A percentile compares a stretch with the other conserved stretches of the same genome.
These are phyloP conservation scores for Acinonyx jubatus DNA, from an alignment of 2,113 vertebrate genomes.

Conservation along the genomic window DNA sequence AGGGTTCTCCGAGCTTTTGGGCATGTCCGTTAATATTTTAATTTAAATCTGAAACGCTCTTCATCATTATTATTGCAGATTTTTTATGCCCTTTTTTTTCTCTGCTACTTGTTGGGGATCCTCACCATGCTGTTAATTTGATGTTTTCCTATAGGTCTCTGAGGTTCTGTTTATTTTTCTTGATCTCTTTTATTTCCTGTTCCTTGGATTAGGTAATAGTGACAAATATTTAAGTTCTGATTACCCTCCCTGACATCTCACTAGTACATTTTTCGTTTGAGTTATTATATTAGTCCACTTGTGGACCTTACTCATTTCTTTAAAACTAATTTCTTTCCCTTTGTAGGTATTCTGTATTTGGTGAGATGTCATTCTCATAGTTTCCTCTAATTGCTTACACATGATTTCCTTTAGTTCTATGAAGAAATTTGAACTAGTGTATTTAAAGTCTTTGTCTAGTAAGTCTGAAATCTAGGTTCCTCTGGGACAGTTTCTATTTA, in stretches of 20 bases:
- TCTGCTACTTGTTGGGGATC: background rate
- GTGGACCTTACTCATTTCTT: background rate
- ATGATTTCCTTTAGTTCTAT: background rate
- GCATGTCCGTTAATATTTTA: background rate
- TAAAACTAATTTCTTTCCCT: background rate
- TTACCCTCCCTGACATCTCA: background rate
- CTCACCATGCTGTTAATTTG: background rate
- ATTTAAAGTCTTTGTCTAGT: background rate
- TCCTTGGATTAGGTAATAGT: background rate
- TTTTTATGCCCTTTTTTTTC: background rate
- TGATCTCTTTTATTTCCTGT: background rate
- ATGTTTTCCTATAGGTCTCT: background rate
- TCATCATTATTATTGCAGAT: too few species aligned
- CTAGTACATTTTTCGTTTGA: background rate
- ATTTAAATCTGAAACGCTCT: background rate
- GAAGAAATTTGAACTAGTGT: background rate
- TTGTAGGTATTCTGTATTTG: background rate
- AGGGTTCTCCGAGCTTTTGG: background rate
- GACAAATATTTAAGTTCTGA: background rate
- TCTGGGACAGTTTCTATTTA: background rate
- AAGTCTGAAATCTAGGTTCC: background rate
- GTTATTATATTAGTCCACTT: background rate
- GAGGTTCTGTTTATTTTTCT: background rate
- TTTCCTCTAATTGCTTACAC: background rate
- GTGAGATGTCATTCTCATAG: background rate